Evolutionary conservation across 2,888 invertebrate genomes (phyloP), one percentile per base, ranked within the genome.

Genomic region (Melanostoma mellinum): DNA sequence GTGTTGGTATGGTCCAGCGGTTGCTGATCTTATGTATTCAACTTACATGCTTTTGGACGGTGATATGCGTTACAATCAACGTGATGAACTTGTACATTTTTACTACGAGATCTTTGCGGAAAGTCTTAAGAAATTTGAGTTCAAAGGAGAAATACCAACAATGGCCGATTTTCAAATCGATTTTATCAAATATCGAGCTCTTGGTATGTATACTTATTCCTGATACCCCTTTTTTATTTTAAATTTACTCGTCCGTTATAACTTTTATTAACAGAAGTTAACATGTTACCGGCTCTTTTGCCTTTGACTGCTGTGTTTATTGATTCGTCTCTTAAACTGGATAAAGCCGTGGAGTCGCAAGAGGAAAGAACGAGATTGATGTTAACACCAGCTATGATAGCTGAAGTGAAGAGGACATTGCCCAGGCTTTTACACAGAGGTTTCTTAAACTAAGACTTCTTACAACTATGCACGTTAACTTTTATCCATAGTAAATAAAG

Each of bases 381-480:
- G 8, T 67, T 53, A 5, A 9, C 56, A 32, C 79, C 84, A n/a
- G 20, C 38, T 36, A 58, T 71, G n/a, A 50, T 79, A 32, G 44
- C 48, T 1, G 79, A 84, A 56, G 65, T 74, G 5, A 84, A 74
- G 35, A 58, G 74, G 6, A 56, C n/a, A 38, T 32, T 84, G 35
- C 84, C 74, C 2, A 74, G 65, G 30, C 74, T 74, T 65, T 50
- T 84, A 30, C 20, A 79, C 20, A 78, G n/a, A 30, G 84, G 84
- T 0, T 72, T 72, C 35, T 46, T 78, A 6, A 10, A 65, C n/a
- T 78, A 42, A 67, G 58, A 10, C 3, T 1, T 55, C 9, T n/a
- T 20, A 20, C 20, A 20, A 20, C 1, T 20, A 1, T 20, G 20
- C 20, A 20, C 20, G 20, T 20, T 20, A 20, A 20, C 20, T 20